These are phyloP conservation scores for Epinephelus awoara DNA, from an alignment of 2,797 vertebrate species.

Conservation along the genomic window DNA sequence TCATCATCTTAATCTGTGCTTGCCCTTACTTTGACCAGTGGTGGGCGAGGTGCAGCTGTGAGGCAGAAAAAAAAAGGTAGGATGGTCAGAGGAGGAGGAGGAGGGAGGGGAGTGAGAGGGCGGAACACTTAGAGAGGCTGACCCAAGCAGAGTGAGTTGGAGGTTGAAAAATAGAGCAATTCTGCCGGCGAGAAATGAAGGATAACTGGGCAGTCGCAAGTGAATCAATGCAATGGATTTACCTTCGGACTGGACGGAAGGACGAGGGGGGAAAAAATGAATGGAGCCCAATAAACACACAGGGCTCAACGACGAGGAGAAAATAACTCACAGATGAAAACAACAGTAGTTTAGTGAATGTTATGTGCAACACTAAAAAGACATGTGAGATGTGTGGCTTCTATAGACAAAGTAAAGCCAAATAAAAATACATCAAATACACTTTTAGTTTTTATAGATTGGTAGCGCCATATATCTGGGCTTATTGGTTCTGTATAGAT, in stretches of 20 bases:
- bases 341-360: conserved; percentile 9
- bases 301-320: conserved; percentile 51
- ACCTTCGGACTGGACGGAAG: conserved; percentile 68
- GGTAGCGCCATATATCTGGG: background rate
- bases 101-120: conserved; percentile 34
- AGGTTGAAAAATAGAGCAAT: conserved; percentile 84
- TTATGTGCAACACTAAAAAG: conserved; percentile 18
- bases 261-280: conserved; percentile 38
- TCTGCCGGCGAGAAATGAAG: conserved; percentile 78
- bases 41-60: conserved; percentile 15
- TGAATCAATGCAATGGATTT: conserved; percentile 85
- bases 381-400: conserved; percentile 6
- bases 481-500: background rate
- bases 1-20: conserved; percentile 8
- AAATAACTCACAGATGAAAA: conserved; percentile 63
- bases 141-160: conserved; percentile 74
- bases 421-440: conserved; percentile 19
- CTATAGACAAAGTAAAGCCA: background rate
- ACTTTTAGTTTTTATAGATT: background rate
- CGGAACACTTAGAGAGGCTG: conserved; percentile 63
- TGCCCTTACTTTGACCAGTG: conserved; percentile 19
- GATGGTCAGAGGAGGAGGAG: conserved; percentile 14
- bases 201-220: conserved; percentile 75
- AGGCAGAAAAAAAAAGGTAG: background rate
- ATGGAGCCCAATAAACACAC: conserved; percentile 64